phyloP scores from a whole-genome alignment of 1,140 invertebrate species.

The Drosophila lini region DNA sequence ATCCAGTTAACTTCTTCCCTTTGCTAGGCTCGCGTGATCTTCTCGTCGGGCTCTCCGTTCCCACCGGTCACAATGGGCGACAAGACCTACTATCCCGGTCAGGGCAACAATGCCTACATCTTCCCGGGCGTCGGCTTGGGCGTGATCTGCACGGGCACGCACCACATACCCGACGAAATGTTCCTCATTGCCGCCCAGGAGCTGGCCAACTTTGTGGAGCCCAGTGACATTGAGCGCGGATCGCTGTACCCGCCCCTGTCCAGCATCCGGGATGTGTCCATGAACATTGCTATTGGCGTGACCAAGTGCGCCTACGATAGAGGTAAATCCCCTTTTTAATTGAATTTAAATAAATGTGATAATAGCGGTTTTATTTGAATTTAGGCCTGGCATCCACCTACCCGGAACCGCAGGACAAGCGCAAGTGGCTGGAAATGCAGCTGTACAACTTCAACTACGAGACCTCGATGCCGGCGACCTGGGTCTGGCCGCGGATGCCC shows the following conservation, averaged over 20 bases:
- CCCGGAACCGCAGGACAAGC: slow-evolving; percentile 92
- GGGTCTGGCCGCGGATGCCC: slow-evolving; percentile 87
- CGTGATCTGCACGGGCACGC: slow-evolving; percentile 93
- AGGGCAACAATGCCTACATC: slow-evolving; percentile 98
- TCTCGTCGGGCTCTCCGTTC: slow-evolving; percentile 97
- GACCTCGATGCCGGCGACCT: slow-evolving; percentile 90
- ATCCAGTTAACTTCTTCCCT: not conserved
- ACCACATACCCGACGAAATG: slow-evolving; percentile 95
- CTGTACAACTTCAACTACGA: slow-evolving; percentile 93
- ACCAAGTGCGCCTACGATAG: slow-evolving; percentile 95
- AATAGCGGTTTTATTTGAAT: not conserved
- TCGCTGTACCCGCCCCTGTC: slow-evolving; percentile 96
- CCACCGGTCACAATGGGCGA: slow-evolving; percentile 91
- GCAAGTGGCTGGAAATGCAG: slow-evolving; percentile 89
- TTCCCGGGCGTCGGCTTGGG: slow-evolving; percentile 96
- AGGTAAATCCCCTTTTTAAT: slow-evolving; percentile 86
- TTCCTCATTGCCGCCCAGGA: slow-evolving; percentile 95
- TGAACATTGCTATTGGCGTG: slow-evolving; percentile 94
- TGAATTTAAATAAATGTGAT: not conserved
- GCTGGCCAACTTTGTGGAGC: slow-evolving; percentile 92
- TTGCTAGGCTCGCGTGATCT: slow-evolving; percentile 92
- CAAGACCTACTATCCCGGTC: slow-evolving; percentile 93
- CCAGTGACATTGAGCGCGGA: slow-evolving; percentile 92
- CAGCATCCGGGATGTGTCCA: slow-evolving; percentile 94
- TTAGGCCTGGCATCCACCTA: slow-evolving; percentile 93